Conservation (phyloP, 2,888 invertebrate genomes). For the Folsomia candida region DNA sequence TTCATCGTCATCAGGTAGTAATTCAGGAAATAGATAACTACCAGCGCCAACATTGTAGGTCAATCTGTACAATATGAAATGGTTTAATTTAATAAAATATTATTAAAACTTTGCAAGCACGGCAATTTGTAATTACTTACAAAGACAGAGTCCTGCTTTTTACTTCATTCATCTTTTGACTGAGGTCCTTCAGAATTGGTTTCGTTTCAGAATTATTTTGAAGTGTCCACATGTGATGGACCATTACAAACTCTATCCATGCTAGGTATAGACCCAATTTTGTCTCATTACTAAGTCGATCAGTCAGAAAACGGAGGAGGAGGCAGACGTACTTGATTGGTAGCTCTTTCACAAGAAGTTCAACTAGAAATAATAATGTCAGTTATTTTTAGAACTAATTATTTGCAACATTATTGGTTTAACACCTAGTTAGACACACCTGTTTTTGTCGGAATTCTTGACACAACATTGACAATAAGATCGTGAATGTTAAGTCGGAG, state of each 20-base stretch:
- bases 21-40: background rate
- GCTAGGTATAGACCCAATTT: background rate
- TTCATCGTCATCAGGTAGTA: no score
- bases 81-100: background rate
- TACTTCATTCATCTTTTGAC: background rate
- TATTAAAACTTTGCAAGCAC: background rate
- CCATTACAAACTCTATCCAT: background rate
- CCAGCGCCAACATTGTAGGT: background rate
- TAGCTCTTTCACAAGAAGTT: background rate
- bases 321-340: slow-evolving; percentile 14
- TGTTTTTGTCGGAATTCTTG: slow-evolving; percentile 54
- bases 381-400: background rate
- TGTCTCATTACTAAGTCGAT: background rate
- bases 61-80: background rate
- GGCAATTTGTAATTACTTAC: background rate
- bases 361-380: slow-evolving; percentile 14
- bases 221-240: background rate
- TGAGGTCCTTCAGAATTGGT: background rate
- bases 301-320: slow-evolving; percentile 9
- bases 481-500: slow-evolving; percentile 77
- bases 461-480: slow-evolving; percentile 75
- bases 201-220: background rate
- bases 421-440: background rate
- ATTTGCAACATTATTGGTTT: background rate
- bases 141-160: background rate